These are phyloP conservation scores for Myotis brandtii DNA, from an alignment of 2,113 vertebrate species.

Conservation along the genomic window DNA sequence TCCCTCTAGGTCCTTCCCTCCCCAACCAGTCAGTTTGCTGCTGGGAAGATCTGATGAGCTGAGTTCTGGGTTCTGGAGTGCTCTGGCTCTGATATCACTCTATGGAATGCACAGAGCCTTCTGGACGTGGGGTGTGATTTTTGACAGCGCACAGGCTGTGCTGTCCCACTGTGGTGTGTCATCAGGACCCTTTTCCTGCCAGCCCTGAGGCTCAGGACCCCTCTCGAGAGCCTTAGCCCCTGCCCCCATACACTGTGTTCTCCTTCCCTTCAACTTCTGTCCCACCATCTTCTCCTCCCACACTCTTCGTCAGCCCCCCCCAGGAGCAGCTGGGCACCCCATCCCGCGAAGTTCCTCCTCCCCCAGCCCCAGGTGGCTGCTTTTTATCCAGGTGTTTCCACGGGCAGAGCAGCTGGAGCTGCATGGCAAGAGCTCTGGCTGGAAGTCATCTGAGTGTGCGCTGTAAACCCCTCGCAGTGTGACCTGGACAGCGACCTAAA, in stretches of 20 bases:
- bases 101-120: background rate
- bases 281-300: background rate
- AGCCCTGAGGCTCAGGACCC: fast-evolving
- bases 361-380: background rate
- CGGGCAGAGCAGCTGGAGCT: background rate
- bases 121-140: background rate
- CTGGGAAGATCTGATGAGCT: background rate
- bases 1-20: background rate
- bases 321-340: background rate
- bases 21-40: no score
- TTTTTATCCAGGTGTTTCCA: background rate
- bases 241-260: fast-evolving
- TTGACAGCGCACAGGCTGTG: background rate
- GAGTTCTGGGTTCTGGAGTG: background rate
- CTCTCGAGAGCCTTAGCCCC: no score
- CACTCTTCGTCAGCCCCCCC: background rate
- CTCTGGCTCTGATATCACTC: background rate
- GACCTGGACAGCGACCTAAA: background rate
- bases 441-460: background rate
- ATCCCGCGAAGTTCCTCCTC: background rate
- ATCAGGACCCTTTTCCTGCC: no score
- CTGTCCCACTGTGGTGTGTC: background rate
- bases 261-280: background rate
- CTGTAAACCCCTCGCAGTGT: background rate
- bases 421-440: no score